Base-by-base conservation (phyloP, 2,797 vertebrate genomes). In the Dendrocincla fuliginosa region DNA sequence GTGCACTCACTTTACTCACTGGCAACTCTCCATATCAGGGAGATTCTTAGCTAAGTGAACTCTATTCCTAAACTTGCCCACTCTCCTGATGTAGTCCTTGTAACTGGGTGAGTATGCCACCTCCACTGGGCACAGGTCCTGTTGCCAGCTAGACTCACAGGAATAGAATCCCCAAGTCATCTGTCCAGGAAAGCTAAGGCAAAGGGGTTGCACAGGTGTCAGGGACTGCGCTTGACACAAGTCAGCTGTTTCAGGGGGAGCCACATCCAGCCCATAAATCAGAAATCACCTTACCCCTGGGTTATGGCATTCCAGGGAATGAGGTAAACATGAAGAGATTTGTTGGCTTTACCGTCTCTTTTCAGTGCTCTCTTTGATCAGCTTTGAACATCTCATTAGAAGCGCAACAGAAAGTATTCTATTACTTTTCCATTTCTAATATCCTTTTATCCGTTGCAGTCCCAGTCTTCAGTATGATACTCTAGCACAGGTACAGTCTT, bases 131-230 rank as follows among this genome's bases (percentile, higher is more conserved):
- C 93, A 87, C 56, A 50, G 49, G 56, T 92, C 89, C 91, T 92
- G 84, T 83, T 93, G 68, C 89, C 82, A 92, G 56, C 56, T 80
- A 89, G 41, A 56, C 52, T 53, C 82, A 89, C 81, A 89, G 89
- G 93, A 95, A 95, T 50, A 96, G 87, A 89, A 89, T 56, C 42
- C 52, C 30, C 60, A 42, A 83, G 65, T 68, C 77, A 81, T 79
- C 59, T 75, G 59, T 39, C n/a, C 79, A 80, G 33, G 27, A 92
- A 30, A 42, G 33, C 32, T 16, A 44, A 82, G 16, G 89, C 41
- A 87, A 85, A 91, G 41, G 42, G 33, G 10, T 30, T 79, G 33
- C 68, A 41, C 71, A 75, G 49, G 87, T 89, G 91, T 71, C 71
- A 35, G 30, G 27, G 57, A 68, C 64, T n/a, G 42, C 68, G 56